A percentile compares a stretch with the other conserved stretches of the same genome.
These are phyloP conservation scores for Stramonita haemastoma DNA, from an alignment of 2,888 invertebrate species.

Conservation along the genomic window DNA sequence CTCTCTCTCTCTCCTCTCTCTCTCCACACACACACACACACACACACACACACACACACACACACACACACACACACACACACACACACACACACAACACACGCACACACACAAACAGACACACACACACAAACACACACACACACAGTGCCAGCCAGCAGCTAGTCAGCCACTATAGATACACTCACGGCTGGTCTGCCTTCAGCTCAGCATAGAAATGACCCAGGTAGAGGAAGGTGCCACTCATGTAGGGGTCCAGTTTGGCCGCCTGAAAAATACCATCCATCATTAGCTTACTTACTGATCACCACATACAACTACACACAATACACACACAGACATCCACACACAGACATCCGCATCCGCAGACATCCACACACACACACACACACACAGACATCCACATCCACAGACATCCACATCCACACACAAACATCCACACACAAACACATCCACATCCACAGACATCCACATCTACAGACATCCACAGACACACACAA, in stretches of 20 bases:
- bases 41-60: neutral
- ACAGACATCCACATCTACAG: too few species aligned
- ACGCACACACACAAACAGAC: too few species aligned
- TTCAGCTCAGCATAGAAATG: constrained; percentile 85
- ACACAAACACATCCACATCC: too few species aligned
- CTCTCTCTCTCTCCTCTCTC: too few species aligned
- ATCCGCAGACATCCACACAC: neutral
- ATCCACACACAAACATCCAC: neutral
- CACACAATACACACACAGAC: neutral
- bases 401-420: neutral
- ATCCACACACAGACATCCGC: neutral
- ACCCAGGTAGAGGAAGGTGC: constrained; percentile 87
- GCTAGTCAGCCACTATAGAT: neutral
- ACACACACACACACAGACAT: neutral
- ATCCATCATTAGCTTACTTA: neutral
- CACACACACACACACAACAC: neutral
- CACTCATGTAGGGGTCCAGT: constrained; percentile 85
- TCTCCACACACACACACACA: too few species aligned
- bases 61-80: too few species aligned
- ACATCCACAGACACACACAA: too few species aligned
- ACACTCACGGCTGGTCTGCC: constrained; percentile 82
- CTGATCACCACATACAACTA: neutral
- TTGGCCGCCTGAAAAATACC: constrained; percentile 78
- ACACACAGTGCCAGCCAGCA: neutral
- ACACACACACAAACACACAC: neutral